Percentiles rank a stretch among this genome's conserved stretches.
These are phyloP conservation scores for Myoxocephalus aenaeus DNA, from an alignment of 2,797 vertebrate genomes.

Conservation along the genomic window DNA sequence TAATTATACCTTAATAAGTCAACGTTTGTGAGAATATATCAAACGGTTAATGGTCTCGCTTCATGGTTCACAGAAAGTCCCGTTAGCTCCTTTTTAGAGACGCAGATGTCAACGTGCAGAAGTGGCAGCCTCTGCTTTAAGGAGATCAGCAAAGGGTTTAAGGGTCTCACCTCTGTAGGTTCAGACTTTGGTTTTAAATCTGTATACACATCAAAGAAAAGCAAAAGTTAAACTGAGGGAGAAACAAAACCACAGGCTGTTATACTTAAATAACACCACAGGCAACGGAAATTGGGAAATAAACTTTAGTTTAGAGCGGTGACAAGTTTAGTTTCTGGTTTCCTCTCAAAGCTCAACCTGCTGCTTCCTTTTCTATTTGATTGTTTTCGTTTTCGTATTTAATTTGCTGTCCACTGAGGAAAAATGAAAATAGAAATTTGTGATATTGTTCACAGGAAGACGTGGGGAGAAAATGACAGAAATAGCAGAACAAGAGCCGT, in stretches of 20 bases:
- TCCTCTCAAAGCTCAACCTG: neutral
- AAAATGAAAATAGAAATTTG: slow-evolving; percentile 17
- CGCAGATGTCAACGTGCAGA: neutral
- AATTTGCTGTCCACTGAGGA: slow-evolving; percentile 1
- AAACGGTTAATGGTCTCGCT: neutral
- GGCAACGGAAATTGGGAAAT: neutral
- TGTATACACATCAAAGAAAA: slow-evolving; percentile 19
- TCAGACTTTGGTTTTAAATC: slow-evolving; percentile 14
- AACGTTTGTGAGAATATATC: neutral
- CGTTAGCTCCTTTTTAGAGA: neutral
- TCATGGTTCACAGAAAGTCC: too few species aligned
- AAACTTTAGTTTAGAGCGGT: neutral
- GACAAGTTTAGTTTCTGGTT: neutral
- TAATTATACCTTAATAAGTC: neutral
- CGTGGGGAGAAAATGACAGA: neutral
- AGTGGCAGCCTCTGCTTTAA: neutral
- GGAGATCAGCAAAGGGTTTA: slow-evolving; percentile 2
- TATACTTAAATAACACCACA: slow-evolving; percentile 12
- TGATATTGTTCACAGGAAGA: slow-evolving; percentile 8
- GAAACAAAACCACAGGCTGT: slow-evolving; percentile 13
- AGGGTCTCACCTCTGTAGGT: neutral
- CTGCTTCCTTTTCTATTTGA: slow-evolving; percentile 7
- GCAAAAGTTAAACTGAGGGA: neutral
- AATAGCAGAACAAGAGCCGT: neutral
- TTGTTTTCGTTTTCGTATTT: slow-evolving; percentile 1